Evolutionary conservation across 2,113 vertebrate species (phyloP), one percentile per base, ranked within the genome.

Genomic region (Deroptyus accipitrinus): DNA sequence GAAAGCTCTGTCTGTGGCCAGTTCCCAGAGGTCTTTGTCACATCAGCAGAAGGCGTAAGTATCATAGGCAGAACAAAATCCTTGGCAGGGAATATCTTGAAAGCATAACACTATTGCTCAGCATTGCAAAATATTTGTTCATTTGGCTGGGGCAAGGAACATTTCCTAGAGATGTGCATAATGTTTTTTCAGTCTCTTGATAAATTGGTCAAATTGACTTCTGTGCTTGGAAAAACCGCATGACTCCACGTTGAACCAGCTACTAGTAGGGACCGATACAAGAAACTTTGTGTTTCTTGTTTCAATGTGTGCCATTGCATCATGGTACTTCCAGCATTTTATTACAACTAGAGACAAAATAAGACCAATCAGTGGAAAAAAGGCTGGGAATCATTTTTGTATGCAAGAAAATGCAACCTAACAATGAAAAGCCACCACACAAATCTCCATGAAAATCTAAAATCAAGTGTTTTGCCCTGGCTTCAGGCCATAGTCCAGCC

Each of bases 71-170:
- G 39, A 81, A 70, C 49, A 77, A 90, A 93, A 83, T n/a, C 39
- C 27, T 86, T 88, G 83, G 39, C 94, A 88, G 64, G 96, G 17
- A 77, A 24, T 68, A 68, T 72, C 61, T 68, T 78, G 61, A 90
- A 93, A 77, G 42, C 33, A 74, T 0, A 0, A 63, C 28, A 18
- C 30, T 75, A 31, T 76, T 83, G 41, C 42, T 90, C 79, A 92
- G 68, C 49, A 18, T 67, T 78, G 72, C 46, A 33, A 95, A 90
- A 83, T 61, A 33, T 62, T 77, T 74, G 54, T 74, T 95, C 20
- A 74, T 88, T 96, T 96, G 88, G 37, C 72, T 88, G 64, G 55
- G 46, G 39, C 64, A 83, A 86, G 46, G 46, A 92, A 86, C 70
- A 55, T 46, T 85, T 94, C 79, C 49, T 51, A 61, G 61, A 83